Base-by-base conservation (phyloP, 2,113 vertebrate genomes). In the Cettia cetti region DNA sequence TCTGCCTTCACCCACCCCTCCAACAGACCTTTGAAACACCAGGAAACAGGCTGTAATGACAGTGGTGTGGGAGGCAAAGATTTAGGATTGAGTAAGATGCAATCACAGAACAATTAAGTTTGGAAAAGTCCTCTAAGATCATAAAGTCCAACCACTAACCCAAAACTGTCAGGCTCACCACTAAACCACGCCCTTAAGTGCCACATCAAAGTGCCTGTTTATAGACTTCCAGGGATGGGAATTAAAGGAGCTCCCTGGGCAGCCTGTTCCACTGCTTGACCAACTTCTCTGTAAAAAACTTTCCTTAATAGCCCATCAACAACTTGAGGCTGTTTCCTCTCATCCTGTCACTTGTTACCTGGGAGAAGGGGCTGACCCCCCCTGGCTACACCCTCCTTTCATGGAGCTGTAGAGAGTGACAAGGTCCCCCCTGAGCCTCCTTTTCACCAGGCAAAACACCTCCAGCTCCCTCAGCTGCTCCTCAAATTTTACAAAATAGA, bases 401-500 rank as follows among this genome's bases (percentile, higher is more conserved):
- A 42, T 17, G 26, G 3, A 31, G 15, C 7, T 69, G 3, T 23
- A 42, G 12, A 54, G 16, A 54, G 8, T 13, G 10, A 35, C 6
- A 20, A 61, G 3, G 9, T 54, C 3, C 4, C 6, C 20, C 4
- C 10, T 7, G n/a, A 35, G 5, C 2, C n/a, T 65, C 44, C 10
- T 49, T 61, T 27, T 23, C 54, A 26, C 14, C 16, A 28, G 28
- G 7, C 6, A 47, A n/a, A 61, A 53, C 30, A 82, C 2, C 4
- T 4, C 3, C 54, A 69, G 16, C 10, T 59, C 13, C 60, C 19
- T 45, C 27, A 37, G 28, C 8, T 27, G 8, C 3, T 49, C 30
- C 22, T 37, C 26, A 20, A 19, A 63, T 50, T 63, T 75, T 50
- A 63, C 7, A 47, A 35, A 69, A 70, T 0, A 60, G 4, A 52